Evolutionary conservation across 2,888 invertebrate species (phyloP).

Genomic region (Melitaea athalia): DNA sequence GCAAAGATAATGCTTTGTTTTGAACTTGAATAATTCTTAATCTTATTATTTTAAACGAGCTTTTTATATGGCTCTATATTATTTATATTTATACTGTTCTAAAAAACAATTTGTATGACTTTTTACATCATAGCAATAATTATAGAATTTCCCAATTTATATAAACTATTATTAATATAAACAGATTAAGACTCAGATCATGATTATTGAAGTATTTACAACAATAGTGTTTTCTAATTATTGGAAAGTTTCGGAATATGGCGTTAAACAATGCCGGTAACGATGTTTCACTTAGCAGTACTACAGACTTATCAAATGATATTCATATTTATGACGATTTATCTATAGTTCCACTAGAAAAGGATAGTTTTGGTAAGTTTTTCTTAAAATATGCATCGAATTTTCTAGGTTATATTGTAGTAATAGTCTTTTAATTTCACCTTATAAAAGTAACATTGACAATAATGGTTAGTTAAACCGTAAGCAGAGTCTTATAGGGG

Average conservation of each 20-base stretch:
- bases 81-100: background rate
- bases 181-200: slow-evolving; percentile 52
- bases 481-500: background rate
- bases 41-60: background rate
- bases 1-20: background rate
- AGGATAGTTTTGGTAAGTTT: slow-evolving; percentile 92
- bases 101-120: background rate
- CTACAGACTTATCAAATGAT: slow-evolving; percentile 55
- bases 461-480: background rate
- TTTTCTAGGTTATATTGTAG: slow-evolving; percentile 1
- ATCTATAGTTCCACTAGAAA: slow-evolving; percentile 92
- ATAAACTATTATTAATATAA: slow-evolving; percentile 1
- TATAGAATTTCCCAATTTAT: background rate
- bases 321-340: slow-evolving; percentile 82
- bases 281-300: slow-evolving; percentile 52
- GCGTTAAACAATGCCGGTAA: slow-evolving; percentile 64
- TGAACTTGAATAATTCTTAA: background rate
- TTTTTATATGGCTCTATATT: background rate
- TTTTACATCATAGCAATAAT: background rate
- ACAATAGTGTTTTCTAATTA: slow-evolving; percentile 50
- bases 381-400: background rate
- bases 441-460: background rate
- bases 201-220: slow-evolving; percentile 68
- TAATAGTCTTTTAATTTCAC: background rate
- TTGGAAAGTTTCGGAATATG: slow-evolving; percentile 63